Evolutionary conservation across 2,113 vertebrate species (phyloP).

Genomic region (Ameiurus melas): DNA sequence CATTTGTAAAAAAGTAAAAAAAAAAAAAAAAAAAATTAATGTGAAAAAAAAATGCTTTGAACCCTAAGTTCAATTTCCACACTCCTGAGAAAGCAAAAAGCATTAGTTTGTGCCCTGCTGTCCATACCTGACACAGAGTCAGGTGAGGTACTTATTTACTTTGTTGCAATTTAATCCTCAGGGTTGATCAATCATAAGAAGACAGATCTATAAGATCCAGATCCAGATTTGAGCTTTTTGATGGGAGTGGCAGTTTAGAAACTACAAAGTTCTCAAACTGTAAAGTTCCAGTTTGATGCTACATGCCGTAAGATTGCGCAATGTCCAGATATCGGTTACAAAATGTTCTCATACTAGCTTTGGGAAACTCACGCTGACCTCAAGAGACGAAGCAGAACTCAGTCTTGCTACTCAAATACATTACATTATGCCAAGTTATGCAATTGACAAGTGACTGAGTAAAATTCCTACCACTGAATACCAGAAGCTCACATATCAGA

Average conservation of each 20-base stretch:
- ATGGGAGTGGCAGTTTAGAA: not conserved
- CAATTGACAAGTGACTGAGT: not conserved
- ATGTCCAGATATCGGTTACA: not conserved
- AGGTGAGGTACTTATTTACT: not conserved
- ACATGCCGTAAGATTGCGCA: not conserved
- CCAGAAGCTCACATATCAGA: not conserved
- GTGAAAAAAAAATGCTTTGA: too few relatives aligned
- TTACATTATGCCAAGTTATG: conserved; percentile 3
- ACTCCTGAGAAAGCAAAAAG: too few relatives aligned
- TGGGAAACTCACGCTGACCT: conserved; percentile 3
- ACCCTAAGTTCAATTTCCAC: too few relatives aligned
- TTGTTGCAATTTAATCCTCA: not conserved
- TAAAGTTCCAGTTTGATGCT: conserved; percentile 1
- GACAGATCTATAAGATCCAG: not conserved
- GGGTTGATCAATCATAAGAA: not conserved
- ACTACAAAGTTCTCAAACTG: not conserved
- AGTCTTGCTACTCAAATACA: not conserved
- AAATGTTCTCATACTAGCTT: not conserved
- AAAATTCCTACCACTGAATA: not conserved
- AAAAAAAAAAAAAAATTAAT: too few relatives aligned
- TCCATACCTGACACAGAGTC: not conserved
- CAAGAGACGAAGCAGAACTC: not conserved
- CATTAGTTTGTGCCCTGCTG: too few relatives aligned
- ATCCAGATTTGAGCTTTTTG: not conserved
- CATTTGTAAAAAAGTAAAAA: too few relatives aligned